Base-by-base conservation (phyloP, 2,888 invertebrate species). In the Drosophila meridionalis region DNA sequence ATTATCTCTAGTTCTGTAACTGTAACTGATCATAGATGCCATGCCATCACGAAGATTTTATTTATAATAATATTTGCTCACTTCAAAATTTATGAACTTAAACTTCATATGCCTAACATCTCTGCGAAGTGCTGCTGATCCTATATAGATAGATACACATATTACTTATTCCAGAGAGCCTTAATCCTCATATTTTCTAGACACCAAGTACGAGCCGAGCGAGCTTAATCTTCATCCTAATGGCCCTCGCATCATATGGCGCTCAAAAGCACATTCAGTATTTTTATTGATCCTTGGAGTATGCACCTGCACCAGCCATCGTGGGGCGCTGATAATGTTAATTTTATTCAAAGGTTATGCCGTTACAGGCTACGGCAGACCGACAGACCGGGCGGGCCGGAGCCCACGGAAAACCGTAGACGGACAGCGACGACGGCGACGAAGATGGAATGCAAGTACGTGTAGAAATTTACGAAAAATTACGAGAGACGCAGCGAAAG, bases 401-500 rank as follows among this genome's bases (percentile, higher is more conserved):
- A 73, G 45, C 7, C 47, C 26, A 48, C 30, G 68, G 43, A 66
- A 55, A 26, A 9, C 47, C 32, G 52, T 62, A 59, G 67, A 69
- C 62, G 61, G 66, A 71, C 65, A 69, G 47, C 50, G 57, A 20
- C 57, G 60, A 69, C 64, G 73, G 14, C 73, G 84, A 89, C 85
- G 91, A 91, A 90, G 91, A 90, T 91, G 82, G 90, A 90, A 90
- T 91, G 89, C 90, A 76, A 77, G 83, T 84, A 90, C 89, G 89
- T 90, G 89, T 73, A 77, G 87, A 91, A 90, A 91, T 90, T 90
- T 86, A 75, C 79, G 84, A 91, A 88, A 87, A 91, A 91, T 90
- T 90, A 90, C 91, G 79, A 80, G 87, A 74, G 68, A 66, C 78
- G 81, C 78, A 85, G 75, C 55, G 70, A 69, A 74, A 68, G 73